Conservation (phyloP, 2,113 vertebrate genomes). For the Elgaria multicarinata region DNA sequence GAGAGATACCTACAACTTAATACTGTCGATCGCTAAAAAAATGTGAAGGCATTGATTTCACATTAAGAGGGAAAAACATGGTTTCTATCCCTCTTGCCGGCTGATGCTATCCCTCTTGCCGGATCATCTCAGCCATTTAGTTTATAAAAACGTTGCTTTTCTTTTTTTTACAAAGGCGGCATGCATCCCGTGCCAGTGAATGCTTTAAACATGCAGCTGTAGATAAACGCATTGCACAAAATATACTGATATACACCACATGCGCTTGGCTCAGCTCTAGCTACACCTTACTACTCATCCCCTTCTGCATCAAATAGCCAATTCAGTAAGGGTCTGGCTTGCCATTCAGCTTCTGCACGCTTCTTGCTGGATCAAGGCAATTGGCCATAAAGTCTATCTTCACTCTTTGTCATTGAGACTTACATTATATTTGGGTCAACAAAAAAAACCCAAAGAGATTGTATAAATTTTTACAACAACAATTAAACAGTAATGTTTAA, state of each 20-base stretch:
- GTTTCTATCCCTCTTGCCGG: background rate
- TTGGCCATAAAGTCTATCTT: slow-evolving; percentile 61
- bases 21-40: background rate
- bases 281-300: background rate
- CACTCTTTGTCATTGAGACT: slow-evolving; percentile 86
- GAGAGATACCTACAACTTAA: background rate
- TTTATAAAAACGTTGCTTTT: slow-evolving; percentile 48
- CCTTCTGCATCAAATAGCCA: too few relatives aligned
- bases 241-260: slow-evolving; percentile 57
- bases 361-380: background rate
- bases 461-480: slow-evolving; percentile 79
- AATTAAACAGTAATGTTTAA: slow-evolving; percentile 81
- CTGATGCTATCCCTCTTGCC: too few relatives aligned
- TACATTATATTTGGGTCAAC: slow-evolving; percentile 88
- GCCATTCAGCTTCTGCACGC: background rate
- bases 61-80: background rate
- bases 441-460: slow-evolving; percentile 87
- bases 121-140: slow-evolving; percentile 3
- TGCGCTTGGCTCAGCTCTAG: slow-evolving; percentile 21
- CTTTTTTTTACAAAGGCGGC: slow-evolving; percentile 54
- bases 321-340: background rate
- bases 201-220: slow-evolving; percentile 59
- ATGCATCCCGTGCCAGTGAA: slow-evolving; percentile 54
- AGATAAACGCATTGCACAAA: slow-evolving; percentile 53
- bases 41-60: background rate